Conservation (phyloP, 2,113 vertebrate species). For the Notothenia rossii region DNA sequence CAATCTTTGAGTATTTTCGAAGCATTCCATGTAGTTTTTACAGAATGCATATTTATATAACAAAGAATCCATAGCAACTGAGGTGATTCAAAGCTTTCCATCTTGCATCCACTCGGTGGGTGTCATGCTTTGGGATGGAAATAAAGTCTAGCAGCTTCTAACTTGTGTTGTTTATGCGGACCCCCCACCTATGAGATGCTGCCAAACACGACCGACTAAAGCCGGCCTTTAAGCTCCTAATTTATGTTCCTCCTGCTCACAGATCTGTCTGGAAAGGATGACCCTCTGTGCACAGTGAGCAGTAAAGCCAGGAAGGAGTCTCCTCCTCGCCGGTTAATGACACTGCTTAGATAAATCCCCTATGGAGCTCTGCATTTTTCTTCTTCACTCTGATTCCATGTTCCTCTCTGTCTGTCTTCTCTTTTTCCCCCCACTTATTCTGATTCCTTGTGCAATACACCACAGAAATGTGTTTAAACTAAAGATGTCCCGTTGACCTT, state of each 20-base stretch:
- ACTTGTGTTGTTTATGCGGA: conserved; percentile 55
- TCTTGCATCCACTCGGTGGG: conserved; percentile 18
- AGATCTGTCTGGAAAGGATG: conserved; percentile 71
- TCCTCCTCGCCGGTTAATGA: conserved; percentile 79
- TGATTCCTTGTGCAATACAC: conserved; percentile 19
- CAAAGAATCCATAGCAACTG: conserved; percentile 2
- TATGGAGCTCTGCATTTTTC: conserved; percentile 41
- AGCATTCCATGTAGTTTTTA: not conserved
- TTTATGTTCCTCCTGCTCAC: conserved; percentile 71
- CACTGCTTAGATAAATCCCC: conserved; percentile 72
- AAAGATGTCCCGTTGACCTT: conserved; percentile 49
- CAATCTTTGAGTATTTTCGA: too few relatives aligned
- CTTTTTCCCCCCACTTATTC: conserved; percentile 7
- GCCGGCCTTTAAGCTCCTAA: conserved; percentile 77
- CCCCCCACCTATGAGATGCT: conserved; percentile 63
- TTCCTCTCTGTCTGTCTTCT: conserved; percentile 9
- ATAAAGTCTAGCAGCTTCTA: conserved; percentile 31
- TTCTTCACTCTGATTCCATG: conserved; percentile 15
- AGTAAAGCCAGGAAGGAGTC: conserved; percentile 70
- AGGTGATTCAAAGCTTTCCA: conserved; percentile 2
- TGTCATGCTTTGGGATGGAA: conserved; percentile 37
- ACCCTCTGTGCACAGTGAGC: conserved; percentile 65
- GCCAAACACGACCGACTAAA: conserved; percentile 65
- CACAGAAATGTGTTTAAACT: conserved; percentile 44
- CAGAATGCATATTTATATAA: not conserved